Evolutionary conservation across 1,140 invertebrate genomes (phyloP).

Genomic region (Brachionus rubens): DNA sequence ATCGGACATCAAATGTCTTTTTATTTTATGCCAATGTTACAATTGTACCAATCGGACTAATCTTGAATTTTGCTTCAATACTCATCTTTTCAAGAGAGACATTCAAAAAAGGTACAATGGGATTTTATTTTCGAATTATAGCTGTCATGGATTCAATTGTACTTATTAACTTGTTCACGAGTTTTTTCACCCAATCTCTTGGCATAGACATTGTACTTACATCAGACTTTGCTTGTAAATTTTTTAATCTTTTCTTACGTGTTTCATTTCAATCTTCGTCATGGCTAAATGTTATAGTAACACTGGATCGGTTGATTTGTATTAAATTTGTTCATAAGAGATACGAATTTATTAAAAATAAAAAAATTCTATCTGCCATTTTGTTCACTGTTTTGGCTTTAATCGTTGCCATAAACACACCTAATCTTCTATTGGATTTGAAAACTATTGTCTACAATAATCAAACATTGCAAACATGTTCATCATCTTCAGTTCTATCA

Average conservation of each 20-base stretch:
- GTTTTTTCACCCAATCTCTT: conserved; percentile 1
- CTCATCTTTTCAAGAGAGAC: neutral
- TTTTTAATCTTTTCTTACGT: neutral
- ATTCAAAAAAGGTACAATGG: neutral
- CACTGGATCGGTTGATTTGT: neutral
- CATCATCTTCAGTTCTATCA: neutral
- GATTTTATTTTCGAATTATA: neutral
- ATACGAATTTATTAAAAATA: conserved; percentile 13
- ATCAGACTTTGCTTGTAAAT: neutral
- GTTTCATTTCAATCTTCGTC: neutral
- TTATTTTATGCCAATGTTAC: neutral
- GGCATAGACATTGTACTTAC: neutral
- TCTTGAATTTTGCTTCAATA: conserved; percentile 1
- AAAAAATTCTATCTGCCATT: neutral
- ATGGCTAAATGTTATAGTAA: neutral
- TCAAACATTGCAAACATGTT: neutral
- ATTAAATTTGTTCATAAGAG: neutral
- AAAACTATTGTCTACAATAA: neutral
- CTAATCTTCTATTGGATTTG: neutral
- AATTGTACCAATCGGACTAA: neutral
- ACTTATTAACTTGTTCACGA: neutral
- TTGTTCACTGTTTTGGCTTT: neutral
- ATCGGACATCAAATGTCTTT: neutral
- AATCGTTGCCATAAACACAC: neutral
- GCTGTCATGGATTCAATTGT: neutral